Percentiles rank a stretch among this genome's conserved stretches.
Evolutionary conservation across 2,113 vertebrate species (phyloP).

Genomic region (Pardalotus punctatus): DNA sequence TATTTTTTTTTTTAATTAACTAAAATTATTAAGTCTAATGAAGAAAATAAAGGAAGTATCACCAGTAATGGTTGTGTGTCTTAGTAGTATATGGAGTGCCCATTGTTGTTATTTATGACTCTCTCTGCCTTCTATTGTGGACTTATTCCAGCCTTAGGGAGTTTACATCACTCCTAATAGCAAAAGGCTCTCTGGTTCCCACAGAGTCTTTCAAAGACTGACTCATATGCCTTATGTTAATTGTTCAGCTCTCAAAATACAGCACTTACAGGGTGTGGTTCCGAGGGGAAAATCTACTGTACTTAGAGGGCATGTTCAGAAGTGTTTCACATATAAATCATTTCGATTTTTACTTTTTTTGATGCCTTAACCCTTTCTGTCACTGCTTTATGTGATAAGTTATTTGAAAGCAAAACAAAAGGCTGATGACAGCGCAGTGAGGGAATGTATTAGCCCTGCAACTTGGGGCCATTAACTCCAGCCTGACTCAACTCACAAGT

Average conservation of each 20-base stretch:
- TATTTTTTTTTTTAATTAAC: constrained; percentile 62
- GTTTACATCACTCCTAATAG: constrained; percentile 86
- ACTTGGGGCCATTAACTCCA: not conserved
- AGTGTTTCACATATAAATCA: constrained; percentile 82
- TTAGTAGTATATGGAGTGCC: constrained; percentile 57
- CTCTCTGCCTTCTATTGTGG: constrained; percentile 78
- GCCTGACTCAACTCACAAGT: not conserved
- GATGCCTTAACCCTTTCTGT: constrained; percentile 57
- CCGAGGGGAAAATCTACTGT: constrained; percentile 77
- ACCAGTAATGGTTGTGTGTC: constrained; percentile 26
- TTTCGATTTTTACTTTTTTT: constrained; percentile 63
- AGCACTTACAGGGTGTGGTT: constrained; percentile 80
- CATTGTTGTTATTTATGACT: constrained; percentile 78
- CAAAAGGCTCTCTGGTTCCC: constrained; percentile 86
- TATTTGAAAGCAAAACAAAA: constrained; percentile 9
- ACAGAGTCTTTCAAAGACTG: constrained; percentile 86
- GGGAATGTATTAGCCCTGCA: not conserved
- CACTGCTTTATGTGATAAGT: not conserved
- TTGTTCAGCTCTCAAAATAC: constrained; percentile 87
- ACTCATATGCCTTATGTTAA: constrained; percentile 87
- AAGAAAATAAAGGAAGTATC: constrained; percentile 66
- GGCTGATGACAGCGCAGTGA: not conserved
- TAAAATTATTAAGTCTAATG: constrained; percentile 49
- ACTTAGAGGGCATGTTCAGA: constrained; percentile 83
- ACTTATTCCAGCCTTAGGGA: constrained; percentile 81